Evolutionary conservation across 1,140 invertebrate species (phyloP).

Genomic region (Maniola jurtina): DNA sequence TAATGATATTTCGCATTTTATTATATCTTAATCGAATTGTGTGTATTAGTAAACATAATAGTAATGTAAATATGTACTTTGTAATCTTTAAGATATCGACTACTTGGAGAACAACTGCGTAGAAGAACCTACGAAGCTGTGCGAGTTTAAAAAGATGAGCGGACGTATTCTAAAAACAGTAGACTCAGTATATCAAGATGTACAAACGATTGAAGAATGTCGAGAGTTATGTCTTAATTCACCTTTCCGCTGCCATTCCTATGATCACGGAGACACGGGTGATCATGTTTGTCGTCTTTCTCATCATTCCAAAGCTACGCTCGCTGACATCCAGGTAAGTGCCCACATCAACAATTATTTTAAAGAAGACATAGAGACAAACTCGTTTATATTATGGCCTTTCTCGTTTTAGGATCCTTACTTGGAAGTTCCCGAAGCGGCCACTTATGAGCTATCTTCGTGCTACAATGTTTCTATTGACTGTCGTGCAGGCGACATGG

Average conservation of each 20-base stretch:
- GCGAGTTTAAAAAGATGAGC: constrained; percentile 93
- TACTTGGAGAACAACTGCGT: constrained; percentile 95
- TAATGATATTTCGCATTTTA: constrained; percentile 33
- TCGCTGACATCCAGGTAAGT: constrained; percentile 90
- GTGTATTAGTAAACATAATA: too few relatives aligned
- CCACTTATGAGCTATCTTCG: constrained; percentile 94
- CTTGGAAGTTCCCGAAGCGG: constrained; percentile 91
- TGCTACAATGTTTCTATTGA: constrained; percentile 97
- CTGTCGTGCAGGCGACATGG: constrained; percentile 94
- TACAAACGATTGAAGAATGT: constrained; percentile 91
- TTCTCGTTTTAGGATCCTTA: constrained; percentile 86
- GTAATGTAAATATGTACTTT: neutral
- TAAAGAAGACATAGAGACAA: constrained; percentile 9
- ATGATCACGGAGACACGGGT: constrained; percentile 95
- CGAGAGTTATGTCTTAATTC: constrained; percentile 93
- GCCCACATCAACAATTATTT: constrained; percentile 1
- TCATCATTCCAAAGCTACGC: constrained; percentile 92
- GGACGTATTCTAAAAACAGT: constrained; percentile 95
- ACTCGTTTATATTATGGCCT: neutral
- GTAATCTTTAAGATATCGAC: constrained; percentile 79
- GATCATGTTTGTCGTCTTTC: constrained; percentile 95
- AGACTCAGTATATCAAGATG: constrained; percentile 94
- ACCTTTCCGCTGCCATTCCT: constrained; percentile 93
- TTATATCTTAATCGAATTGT: neutral
- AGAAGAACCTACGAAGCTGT: constrained; percentile 92